phyloP scores from a whole-genome alignment of 2,888 invertebrate genomes.

The Tolmerus cingulatus region DNA sequence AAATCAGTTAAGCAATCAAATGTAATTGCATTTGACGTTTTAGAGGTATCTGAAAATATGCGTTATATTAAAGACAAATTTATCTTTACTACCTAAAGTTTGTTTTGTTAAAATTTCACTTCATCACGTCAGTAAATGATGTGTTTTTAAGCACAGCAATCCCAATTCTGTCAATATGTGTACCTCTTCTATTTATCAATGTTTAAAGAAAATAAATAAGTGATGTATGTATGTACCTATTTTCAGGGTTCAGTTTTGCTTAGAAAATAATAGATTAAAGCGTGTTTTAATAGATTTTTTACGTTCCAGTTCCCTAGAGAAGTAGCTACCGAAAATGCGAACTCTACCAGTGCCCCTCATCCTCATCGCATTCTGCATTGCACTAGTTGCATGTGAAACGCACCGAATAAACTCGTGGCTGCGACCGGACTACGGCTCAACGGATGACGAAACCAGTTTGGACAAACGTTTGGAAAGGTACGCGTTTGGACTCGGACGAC shows the following conservation, averaged over 20 bases:
- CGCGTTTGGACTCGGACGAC: constrained; percentile 76
- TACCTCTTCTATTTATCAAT: neutral
- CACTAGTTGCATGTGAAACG: constrained; percentile 55
- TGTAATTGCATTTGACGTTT: too few relatives aligned
- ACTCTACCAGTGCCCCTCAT: constrained; percentile 52
- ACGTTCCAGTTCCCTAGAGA: neutral
- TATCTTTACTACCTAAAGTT: too few relatives aligned
- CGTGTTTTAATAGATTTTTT: neutral
- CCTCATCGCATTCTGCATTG: constrained; percentile 55
- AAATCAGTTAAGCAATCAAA: too few relatives aligned
- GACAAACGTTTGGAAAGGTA: constrained; percentile 71
- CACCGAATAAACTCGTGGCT: constrained; percentile 51
- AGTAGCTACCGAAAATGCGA: constrained; percentile 48
- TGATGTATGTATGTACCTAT: neutral
- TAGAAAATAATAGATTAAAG: neutral
- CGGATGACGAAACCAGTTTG: constrained; percentile 50
- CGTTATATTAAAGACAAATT: too few relatives aligned
- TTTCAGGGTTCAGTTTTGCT: neutral
- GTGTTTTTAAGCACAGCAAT: too few relatives aligned
- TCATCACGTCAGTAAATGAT: too few relatives aligned
- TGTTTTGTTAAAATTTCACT: too few relatives aligned
- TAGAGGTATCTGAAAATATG: too few relatives aligned
- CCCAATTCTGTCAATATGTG: too few relatives aligned
- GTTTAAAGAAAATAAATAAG: neutral
- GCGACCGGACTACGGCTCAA: constrained; percentile 47